phyloP scores from a whole-genome alignment of 2,888 invertebrate genomes.

The Abrostola triplasia region DNA sequence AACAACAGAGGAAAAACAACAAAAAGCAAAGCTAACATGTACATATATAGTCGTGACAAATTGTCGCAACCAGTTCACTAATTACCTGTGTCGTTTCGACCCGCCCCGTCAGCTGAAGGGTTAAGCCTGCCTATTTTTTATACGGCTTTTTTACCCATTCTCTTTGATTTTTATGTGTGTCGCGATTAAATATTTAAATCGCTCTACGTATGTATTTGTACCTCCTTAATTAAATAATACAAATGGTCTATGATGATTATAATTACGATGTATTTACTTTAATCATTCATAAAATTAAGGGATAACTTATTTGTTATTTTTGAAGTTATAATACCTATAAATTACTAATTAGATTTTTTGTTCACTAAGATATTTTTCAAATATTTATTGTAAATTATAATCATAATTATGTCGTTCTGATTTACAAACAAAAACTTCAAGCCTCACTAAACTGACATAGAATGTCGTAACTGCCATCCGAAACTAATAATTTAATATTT shows the following conservation, averaged over 20 bases:
- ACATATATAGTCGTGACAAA: slow-evolving; percentile 59
- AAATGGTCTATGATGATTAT: slow-evolving; percentile 7
- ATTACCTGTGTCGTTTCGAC: slow-evolving; percentile 59
- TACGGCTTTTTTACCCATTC: slow-evolving; percentile 41
- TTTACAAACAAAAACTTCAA: slow-evolving; percentile 34
- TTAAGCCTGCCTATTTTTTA: slow-evolving; percentile 72
- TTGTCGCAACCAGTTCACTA: slow-evolving; percentile 58
- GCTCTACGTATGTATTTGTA: slow-evolving; percentile 19
- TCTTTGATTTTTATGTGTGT: slow-evolving; percentile 41
- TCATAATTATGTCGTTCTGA: slow-evolving; percentile 11
- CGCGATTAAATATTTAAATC: slow-evolving; percentile 32
- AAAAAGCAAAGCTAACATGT: slow-evolving; percentile 33
- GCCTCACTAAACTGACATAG: slow-evolving; percentile 22
- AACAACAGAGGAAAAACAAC: slow-evolving; percentile 27
- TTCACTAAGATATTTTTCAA: neutral
- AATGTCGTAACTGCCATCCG: slow-evolving; percentile 43
- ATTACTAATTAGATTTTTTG: no score
- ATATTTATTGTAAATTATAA: slow-evolving; percentile 8
- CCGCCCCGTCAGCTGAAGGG: slow-evolving; percentile 60
- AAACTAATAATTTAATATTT: slow-evolving; percentile 49
- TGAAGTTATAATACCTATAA: no score
- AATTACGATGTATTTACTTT: neutral
- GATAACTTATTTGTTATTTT: no score
- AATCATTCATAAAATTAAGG: no score
- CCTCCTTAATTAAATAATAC: neutral